A percentile compares a stretch with the other conserved stretches of the same genome.
These are phyloP conservation scores for Thymallus thymallus DNA, from an alignment of 2,113 vertebrate species.

Conservation along the genomic window DNA sequence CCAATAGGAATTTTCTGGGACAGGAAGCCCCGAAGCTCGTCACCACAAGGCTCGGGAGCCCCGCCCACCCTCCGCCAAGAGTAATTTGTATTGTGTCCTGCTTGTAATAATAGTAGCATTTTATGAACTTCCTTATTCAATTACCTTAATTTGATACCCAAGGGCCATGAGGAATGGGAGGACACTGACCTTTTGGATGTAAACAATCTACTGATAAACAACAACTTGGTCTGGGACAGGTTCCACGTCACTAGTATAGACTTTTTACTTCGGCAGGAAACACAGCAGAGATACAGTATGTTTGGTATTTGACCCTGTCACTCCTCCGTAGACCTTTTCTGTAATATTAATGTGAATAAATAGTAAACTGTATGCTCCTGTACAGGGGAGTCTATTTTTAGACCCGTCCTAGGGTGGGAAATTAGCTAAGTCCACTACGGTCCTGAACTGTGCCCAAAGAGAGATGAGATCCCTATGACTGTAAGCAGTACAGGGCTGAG, in stretches of 20 bases:
- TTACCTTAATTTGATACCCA: no score
- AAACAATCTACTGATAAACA: conserved; percentile 9
- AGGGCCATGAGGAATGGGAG: no score
- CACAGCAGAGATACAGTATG: conserved; percentile 7
- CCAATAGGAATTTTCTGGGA: neutral
- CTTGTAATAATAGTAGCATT: no score
- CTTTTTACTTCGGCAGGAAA: neutral
- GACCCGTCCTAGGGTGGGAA: neutral
- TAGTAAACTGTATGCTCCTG: neutral
- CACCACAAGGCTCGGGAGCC: no score
- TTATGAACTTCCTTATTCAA: no score
- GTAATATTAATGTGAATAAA: neutral
- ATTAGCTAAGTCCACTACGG: conserved; percentile 3
- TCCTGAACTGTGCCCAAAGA: conserved; percentile 4
- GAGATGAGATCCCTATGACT: neutral
- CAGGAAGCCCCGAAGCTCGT: conserved; percentile 6
- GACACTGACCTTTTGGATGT: no score
- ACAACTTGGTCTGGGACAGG: neutral
- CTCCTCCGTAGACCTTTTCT: neutral
- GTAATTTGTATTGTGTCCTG: no score
- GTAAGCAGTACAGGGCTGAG: neutral
- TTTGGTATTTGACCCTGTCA: neutral
- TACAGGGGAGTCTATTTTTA: neutral
- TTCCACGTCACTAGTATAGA: neutral
- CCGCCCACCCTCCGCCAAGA: no score